phyloP scores from a whole-genome alignment of 2,888 invertebrate genomes.

The Bugula neritina region DNA sequence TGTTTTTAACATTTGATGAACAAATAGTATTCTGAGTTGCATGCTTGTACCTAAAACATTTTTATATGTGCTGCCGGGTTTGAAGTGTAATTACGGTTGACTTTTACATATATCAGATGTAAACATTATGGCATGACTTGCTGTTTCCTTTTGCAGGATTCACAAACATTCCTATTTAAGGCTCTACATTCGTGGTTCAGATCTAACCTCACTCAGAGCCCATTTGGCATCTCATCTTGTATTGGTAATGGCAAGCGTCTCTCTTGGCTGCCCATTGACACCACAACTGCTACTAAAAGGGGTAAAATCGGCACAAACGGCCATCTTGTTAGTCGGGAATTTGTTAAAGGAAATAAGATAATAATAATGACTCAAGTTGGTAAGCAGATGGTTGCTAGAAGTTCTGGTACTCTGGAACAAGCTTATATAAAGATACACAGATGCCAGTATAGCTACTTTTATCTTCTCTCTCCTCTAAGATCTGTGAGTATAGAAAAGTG shows the following conservation, averaged over 20 bases:
- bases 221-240: constrained; percentile 50
- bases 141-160: background rate
- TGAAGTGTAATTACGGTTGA: too few relatives aligned
- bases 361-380: constrained; percentile 52
- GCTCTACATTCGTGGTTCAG: constrained; percentile 48
- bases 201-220: constrained; percentile 45
- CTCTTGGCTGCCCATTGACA: constrained; percentile 40
- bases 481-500: constrained; percentile 53
- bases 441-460: constrained; percentile 50
- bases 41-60: too few relatives aligned
- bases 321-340: constrained; percentile 45
- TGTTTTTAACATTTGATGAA: too few relatives aligned
- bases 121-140: too few relatives aligned
- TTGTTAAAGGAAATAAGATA: constrained; percentile 49
- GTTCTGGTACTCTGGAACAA: constrained; percentile 49
- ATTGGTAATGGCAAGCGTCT: constrained; percentile 48
- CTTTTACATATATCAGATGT: too few relatives aligned
- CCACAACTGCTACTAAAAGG: background rate
- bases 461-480: constrained; percentile 49
- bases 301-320: constrained; percentile 52
- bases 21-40: too few relatives aligned
- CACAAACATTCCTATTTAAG: constrained; percentile 21
- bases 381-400: constrained; percentile 50
- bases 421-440: constrained; percentile 51
- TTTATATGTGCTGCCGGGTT: too few relatives aligned